Percentiles rank a stretch among this genome's conserved stretches.
Conservation (phyloP, 2,797 vertebrate genomes). For the Taenioides sp. region DNA sequence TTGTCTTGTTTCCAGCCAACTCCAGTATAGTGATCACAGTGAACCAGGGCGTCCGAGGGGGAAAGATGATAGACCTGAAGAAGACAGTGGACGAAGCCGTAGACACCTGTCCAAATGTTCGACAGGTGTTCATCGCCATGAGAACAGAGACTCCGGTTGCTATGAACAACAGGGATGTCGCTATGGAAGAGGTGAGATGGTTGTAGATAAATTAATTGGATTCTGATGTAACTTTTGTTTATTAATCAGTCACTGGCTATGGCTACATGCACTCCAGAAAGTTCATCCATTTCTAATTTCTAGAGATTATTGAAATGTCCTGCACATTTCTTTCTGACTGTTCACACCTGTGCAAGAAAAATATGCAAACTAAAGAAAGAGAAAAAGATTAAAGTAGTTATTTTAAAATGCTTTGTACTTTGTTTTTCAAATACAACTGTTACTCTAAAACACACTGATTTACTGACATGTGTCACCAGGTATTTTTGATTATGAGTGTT, state of each 20-base stretch:
- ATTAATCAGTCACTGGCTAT: background rate
- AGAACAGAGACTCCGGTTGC: constrained; percentile 84
- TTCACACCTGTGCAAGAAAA: no score
- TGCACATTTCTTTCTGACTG: no score
- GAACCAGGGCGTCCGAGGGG: constrained; percentile 90
- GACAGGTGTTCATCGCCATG: constrained; percentile 86
- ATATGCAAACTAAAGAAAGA: no score
- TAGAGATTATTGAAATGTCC: no score
- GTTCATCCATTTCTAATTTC: no score
- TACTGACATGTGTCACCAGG: no score
- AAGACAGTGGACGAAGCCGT: constrained; percentile 87
- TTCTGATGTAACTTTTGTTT: background rate
- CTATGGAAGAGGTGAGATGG: constrained; percentile 87
- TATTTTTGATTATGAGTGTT: no score
- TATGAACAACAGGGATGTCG: constrained; percentile 82
- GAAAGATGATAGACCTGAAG: constrained; percentile 85
- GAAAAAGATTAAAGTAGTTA: no score
- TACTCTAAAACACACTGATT: no score
- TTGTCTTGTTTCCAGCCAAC: constrained; percentile 74
- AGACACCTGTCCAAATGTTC: constrained; percentile 82
- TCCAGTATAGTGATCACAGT: constrained; percentile 92
- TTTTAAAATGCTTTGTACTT: no score
- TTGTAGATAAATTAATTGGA: background rate
- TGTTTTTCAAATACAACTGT: no score
- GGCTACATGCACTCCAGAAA: no score